phyloP scores from a whole-genome alignment of 30 jellyfish, hydroid and myxozoan genomes.

The Clytia hemisphaerica region DNA sequence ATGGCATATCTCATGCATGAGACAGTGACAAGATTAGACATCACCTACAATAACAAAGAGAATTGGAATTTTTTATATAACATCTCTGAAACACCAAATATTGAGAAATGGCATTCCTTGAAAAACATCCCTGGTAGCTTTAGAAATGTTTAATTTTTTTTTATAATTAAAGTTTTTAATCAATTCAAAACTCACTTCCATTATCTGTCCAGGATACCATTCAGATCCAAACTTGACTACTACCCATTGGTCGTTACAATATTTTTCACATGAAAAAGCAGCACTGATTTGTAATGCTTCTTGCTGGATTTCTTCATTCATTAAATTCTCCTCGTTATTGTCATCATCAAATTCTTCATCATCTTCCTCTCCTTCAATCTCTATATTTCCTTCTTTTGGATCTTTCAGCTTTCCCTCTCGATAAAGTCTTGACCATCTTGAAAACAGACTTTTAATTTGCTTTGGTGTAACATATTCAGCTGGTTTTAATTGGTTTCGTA shows the following conservation, averaged over 20 bases:
- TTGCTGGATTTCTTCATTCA: background rate
- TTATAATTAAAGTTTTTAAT: too few species aligned
- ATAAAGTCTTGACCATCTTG: background rate
- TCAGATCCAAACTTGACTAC: background rate
- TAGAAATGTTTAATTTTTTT: too few species aligned
- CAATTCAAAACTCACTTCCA: background rate
- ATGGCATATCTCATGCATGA: background rate
- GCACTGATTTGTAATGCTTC: too few species aligned
- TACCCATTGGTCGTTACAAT: background rate
- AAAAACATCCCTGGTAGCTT: too few species aligned
- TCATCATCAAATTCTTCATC: background rate
- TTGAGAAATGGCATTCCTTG: too few species aligned
- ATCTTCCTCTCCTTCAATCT: too few species aligned
- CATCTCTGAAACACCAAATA: too few species aligned
- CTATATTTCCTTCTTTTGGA: background rate
- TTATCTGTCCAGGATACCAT: background rate
- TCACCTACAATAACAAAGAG: too few species aligned
- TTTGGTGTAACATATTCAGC: background rate
- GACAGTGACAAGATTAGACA: too few species aligned
- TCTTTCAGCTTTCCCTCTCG: background rate
- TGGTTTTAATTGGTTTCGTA: background rate
- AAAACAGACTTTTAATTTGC: background rate
- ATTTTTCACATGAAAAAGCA: background rate
- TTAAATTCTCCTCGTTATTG: background rate
- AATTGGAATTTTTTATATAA: too few species aligned